phyloP scores from a whole-genome alignment of 2,797 vertebrate species.

The Tinamus major region DNA sequence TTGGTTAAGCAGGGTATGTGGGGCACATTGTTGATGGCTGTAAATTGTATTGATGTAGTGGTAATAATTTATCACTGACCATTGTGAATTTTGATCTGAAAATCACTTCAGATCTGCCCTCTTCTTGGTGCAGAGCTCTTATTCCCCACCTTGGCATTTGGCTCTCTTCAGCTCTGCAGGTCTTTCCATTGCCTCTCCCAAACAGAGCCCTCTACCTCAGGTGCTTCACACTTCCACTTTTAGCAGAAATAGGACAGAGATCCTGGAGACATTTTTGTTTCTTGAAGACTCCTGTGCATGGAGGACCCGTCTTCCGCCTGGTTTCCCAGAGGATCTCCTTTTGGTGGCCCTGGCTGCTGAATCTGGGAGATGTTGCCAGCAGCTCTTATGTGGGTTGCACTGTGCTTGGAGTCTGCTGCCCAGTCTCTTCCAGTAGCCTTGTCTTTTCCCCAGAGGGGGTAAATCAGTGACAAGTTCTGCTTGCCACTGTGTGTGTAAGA shows the following conservation, averaged over 20 bases:
- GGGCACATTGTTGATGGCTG: not conserved
- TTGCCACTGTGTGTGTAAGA: not conserved
- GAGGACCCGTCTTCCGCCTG: not conserved
- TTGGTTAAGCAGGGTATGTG: not conserved
- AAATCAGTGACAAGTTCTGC: not conserved
- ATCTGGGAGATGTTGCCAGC: not conserved
- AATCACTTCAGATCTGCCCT: not conserved
- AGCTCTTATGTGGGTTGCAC: not conserved
- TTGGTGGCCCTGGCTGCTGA: not conserved
- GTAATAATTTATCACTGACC: not conserved
- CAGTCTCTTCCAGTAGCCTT: not conserved
- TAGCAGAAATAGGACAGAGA: not conserved
- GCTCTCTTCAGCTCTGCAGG: not conserved
- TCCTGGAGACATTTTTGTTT: not conserved
- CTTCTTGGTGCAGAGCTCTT: no score
- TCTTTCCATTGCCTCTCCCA: not conserved
- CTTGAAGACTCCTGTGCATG: not conserved
- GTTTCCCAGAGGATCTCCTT: not conserved
- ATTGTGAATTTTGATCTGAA: not conserved
- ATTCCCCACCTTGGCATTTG: not conserved
- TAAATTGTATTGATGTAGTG: fast-evolving
- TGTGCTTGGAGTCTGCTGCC: not conserved
- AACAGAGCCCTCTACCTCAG: not conserved
- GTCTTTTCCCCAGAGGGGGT: not conserved
- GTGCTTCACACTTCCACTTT: not conserved